Conservation (phyloP, 2,888 invertebrate genomes). For the Chymomyza caudatula region DNA sequence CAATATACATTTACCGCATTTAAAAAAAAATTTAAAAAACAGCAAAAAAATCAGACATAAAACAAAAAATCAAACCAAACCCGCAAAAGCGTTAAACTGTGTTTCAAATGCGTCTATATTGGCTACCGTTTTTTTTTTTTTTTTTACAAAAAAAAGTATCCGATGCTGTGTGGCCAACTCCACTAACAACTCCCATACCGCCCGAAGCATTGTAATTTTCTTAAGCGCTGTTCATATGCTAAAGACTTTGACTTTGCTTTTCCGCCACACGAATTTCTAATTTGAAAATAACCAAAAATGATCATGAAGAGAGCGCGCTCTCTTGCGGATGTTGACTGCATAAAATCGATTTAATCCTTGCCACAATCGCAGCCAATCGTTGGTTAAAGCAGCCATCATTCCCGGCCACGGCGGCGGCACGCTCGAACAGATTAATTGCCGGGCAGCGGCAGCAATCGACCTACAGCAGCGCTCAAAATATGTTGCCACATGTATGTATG, state of each 20-base stretch:
- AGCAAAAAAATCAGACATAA: neutral
- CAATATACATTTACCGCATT: slow-evolving; percentile 66
- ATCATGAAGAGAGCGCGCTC: slow-evolving; percentile 21
- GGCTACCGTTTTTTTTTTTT: slow-evolving; percentile 47
- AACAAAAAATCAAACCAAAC: neutral
- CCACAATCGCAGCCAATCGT: slow-evolving; percentile 17
- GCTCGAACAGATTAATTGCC: slow-evolving; percentile 67
- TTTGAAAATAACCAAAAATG: slow-evolving; percentile 44
- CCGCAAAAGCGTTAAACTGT: slow-evolving; percentile 58
- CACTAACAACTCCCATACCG: neutral
- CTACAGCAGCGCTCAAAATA: slow-evolving; percentile 59
- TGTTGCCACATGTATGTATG: slow-evolving; percentile 26
- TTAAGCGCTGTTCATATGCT: slow-evolving; percentile 30
- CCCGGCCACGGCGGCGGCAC: slow-evolving; percentile 40
- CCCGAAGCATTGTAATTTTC: slow-evolving; percentile 56
- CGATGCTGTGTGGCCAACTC: neutral
- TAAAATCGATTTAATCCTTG: slow-evolving; percentile 72
- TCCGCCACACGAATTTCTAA: slow-evolving; percentile 36
- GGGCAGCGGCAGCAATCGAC: slow-evolving; percentile 33
- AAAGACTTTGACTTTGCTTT: slow-evolving; percentile 14
- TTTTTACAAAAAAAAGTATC: too few species aligned
- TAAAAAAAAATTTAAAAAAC: slow-evolving; percentile 41
- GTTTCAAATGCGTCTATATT: slow-evolving; percentile 1
- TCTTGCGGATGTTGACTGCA: slow-evolving; percentile 25
- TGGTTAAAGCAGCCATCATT: neutral